phyloP scores from a whole-genome alignment of 2,888 invertebrate genomes.

The Synanthedon vespiformis region DNA sequence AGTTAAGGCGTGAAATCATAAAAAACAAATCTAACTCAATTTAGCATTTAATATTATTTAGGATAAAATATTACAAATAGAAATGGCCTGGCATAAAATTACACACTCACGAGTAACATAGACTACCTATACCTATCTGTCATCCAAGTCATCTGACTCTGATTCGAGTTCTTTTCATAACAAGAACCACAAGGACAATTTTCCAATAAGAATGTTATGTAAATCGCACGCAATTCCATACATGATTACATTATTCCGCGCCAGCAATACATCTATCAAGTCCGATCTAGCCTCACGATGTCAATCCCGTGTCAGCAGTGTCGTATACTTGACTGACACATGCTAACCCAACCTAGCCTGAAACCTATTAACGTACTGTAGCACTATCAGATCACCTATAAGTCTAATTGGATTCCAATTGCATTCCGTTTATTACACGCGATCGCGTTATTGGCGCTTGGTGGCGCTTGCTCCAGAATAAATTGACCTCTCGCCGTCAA shows the following conservation, averaged over 20 bases:
- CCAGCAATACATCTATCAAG: neutral
- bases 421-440: constrained; percentile 57
- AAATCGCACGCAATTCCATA: too few species aligned
- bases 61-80: too few species aligned
- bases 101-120: too few species aligned
- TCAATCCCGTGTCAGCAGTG: constrained; percentile 19
- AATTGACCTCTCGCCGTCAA: constrained; percentile 23
- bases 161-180: too few species aligned
- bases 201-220: too few species aligned
- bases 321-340: constrained; percentile 3
- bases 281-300: neutral
- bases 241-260: neutral
- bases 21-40: too few species aligned
- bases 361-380: constrained; percentile 49
- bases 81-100: too few species aligned
- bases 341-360: constrained; percentile 34
- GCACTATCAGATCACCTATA: constrained; percentile 37
- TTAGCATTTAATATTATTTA: too few species aligned
- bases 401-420: constrained; percentile 59
- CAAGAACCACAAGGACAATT: too few species aligned
- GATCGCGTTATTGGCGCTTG: constrained; percentile 40
- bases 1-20: neutral
- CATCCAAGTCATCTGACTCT: too few species aligned
- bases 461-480: constrained; percentile 5
- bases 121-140: too few species aligned